Percentiles rank a stretch among this genome's conserved stretches.
These are phyloP conservation scores for Styela clava DNA, from an alignment of 23 tunicate species.

Conservation along the genomic window DNA sequence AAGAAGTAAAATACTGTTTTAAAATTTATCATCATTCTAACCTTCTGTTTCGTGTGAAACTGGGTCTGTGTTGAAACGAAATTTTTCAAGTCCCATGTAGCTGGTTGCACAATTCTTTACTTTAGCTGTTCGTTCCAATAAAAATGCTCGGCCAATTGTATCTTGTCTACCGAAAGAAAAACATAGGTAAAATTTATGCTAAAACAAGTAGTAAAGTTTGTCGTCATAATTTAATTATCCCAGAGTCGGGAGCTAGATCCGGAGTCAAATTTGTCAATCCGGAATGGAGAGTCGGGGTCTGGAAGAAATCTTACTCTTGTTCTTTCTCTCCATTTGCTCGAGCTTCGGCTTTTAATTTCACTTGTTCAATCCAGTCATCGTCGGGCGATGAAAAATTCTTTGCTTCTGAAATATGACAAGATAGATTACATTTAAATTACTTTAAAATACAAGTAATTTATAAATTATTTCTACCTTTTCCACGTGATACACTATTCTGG, in stretches of 20 bases:
- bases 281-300: too few species aligned
- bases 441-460: too few species aligned
- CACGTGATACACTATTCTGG: too few species aligned
- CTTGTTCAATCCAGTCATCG: neutral
- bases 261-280: too few species aligned
- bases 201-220: too few species aligned
- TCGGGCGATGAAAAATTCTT: neutral
- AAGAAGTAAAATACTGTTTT: too few species aligned
- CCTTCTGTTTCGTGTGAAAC: neutral
- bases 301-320: neutral
- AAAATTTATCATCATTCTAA: neutral
- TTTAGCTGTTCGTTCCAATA: slow-evolving; percentile 14
- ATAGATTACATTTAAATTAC: too few species aligned
- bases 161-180: neutral
- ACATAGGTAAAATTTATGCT: too few species aligned
- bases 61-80: neutral
- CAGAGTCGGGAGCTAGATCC: too few species aligned
- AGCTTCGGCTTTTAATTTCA: neutral
- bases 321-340: neutral
- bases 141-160: slow-evolving; percentile 12
- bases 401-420: neutral
- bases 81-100: neutral
- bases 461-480: too few species aligned
- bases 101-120: slow-evolving; percentile 4
- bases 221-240: too few species aligned